Evolutionary conservation across 2,113 vertebrate genomes (phyloP), one percentile per base, ranked within the genome.

Genomic region (Dromaius novaehollandiae): DNA sequence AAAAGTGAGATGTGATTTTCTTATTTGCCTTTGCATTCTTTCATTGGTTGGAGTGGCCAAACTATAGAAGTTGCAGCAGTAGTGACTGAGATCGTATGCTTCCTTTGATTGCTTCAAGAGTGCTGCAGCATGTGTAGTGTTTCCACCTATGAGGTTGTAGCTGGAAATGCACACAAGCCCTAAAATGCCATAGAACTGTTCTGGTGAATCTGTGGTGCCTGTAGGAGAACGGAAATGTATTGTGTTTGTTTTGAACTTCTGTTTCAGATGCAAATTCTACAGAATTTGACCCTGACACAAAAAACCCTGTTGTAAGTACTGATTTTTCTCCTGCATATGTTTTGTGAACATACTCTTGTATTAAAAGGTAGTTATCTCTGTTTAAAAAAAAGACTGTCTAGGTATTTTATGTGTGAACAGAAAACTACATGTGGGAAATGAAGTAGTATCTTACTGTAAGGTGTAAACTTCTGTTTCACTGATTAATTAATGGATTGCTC

Each of bases 221-320:
- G 24, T 32, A 64, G 82, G 88, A 46, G 36, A 58, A 63, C n/a
- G 25, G 63, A 51, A 93, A 42, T 82, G 28, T 65, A 86, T 40
- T 75, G 26, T 64, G 32, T 87, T 95, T 95, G 56, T 88, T 53
- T 51, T 96, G 34, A 88, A 73, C 48, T 95, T 92, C 36, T 97
- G 26, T 94, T 95, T 58, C 93, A 98, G 98, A 98, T 98, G 98
- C 98, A 65, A 97, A 98, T 95, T 98, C 98, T 91, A 98, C 98
- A 85, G 98, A 98, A 95, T 98, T 98, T 97, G 97, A 98, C 60
- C 95, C 98, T 91, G 92, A 95, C 40, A 96, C 98, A 73, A 93
- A 92, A 56, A 89, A 85, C 32, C 98, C 98, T 34, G 92, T 98
- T 96, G 98, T 98, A 96, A 98, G 98, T 98, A 94, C 56, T 65